Conservation (phyloP, 2,888 invertebrate genomes). For the Rhorus exstirpatorius region DNA sequence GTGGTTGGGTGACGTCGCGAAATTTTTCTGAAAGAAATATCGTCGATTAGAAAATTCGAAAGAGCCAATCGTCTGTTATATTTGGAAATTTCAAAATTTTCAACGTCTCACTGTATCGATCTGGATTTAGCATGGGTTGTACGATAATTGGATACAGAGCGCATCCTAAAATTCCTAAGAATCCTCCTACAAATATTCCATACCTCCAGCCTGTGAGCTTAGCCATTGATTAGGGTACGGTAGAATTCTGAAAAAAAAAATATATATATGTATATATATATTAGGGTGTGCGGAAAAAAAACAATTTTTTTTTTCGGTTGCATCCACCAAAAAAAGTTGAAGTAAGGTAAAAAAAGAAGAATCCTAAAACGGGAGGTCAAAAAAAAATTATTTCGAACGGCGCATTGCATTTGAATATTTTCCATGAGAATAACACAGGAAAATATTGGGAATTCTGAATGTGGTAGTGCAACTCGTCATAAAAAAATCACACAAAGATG, state of each 20-base stretch:
- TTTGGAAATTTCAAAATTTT: background rate
- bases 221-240: slow-evolving; percentile 49
- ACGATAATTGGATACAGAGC: slow-evolving; percentile 89
- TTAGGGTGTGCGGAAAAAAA: too few relatives aligned
- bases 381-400: too few relatives aligned
- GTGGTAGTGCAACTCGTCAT: too few relatives aligned
- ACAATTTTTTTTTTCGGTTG: too few relatives aligned
- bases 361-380: background rate
- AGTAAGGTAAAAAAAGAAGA: too few relatives aligned
- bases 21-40: slow-evolving; percentile 87
- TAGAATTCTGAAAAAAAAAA: background rate
- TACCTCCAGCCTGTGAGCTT: slow-evolving; percentile 87
- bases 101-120: slow-evolving; percentile 88
- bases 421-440: too few relatives aligned
- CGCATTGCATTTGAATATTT: too few relatives aligned
- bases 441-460: too few relatives aligned
- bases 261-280: too few relatives aligned
- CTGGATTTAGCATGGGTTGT: slow-evolving; percentile 89
- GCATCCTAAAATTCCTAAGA: slow-evolving; percentile 87
- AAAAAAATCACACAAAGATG: too few relatives aligned
- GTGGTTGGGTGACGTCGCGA: slow-evolving; percentile 86
- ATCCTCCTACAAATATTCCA: slow-evolving; percentile 86
- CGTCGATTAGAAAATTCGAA: slow-evolving; percentile 36
- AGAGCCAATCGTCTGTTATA: slow-evolving; percentile 10
- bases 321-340: too few relatives aligned